Base-by-base conservation (phyloP, 2,797 vertebrate species). In the Tympanoctomys barrerae region DNA sequence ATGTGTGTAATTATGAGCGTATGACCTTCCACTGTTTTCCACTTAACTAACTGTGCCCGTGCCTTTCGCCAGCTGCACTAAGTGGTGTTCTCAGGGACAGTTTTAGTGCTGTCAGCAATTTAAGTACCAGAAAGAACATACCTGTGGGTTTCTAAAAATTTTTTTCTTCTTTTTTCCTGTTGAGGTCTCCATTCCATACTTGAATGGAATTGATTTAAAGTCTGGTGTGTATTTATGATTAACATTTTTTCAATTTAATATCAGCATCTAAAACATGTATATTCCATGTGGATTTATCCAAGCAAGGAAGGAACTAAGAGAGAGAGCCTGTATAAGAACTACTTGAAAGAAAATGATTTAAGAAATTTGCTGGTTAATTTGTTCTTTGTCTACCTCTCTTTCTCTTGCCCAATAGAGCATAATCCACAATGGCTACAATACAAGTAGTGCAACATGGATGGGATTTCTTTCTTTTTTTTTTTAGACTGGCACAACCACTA, bases 21-120 rank as follows among this genome's bases (percentile, higher is more conserved):
- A 79, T 97, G 94, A 97, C 96, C 97, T 97, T 97, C 94, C 93
- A 92, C 87, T 96, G 66, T 94, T 97, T 97, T 96, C 86, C 87
- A 95, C 96, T 96, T 96, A 97, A 90, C 87, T 96, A 93, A 89
- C 94, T 91, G 92, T 91, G 87, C 88, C 93, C n/a, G 93, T 92
- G 85, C 80, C 93, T 96, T 95, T 89, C 96, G 73, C 93, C 88
- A 97, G 89, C 85, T 97, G 82, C 81, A 93, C 91, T 49, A 95
- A 87, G 42, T 71, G 36, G 90, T 75, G 77, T 88, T 96, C 36
- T 87, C 85, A 96, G 96, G 79, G 95, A 95, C 81, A 89, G 78
- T 92, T 97, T 94, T 93, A 86, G 46, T 87, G n/a, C 73, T 95
- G 91, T 97, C 87, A 97, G 95, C 94, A 96, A 62, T 96, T 97